A percentile compares a stretch with the other conserved stretches of the same genome.
phyloP scores from a whole-genome alignment of 2,888 invertebrate species.

The Proisotoma minuta region DNA sequence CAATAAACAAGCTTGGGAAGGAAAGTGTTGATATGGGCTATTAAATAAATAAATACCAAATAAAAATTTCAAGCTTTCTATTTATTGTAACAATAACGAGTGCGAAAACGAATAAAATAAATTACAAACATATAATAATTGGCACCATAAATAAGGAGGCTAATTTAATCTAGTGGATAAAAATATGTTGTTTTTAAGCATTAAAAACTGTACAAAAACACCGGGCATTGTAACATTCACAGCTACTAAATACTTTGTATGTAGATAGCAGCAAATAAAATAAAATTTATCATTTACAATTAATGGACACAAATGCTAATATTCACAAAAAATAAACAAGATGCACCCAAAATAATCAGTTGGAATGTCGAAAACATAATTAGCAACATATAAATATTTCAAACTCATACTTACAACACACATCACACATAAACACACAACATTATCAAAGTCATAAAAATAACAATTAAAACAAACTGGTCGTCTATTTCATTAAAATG shows the following conservation, averaged over 20 bases:
- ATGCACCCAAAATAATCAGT: background rate
- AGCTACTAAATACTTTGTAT: background rate
- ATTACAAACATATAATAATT: background rate
- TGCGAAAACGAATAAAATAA: background rate
- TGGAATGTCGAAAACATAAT: background rate
- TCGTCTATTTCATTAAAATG: too few relatives aligned
- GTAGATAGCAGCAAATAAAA: background rate
- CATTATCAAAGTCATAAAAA: too few relatives aligned
- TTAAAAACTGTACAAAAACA: background rate
- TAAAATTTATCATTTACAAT: too few relatives aligned
- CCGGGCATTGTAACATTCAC: background rate
- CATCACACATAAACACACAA: too few relatives aligned
- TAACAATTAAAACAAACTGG: too few relatives aligned
- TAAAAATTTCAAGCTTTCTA: too few relatives aligned
- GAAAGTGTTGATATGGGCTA: too few relatives aligned
- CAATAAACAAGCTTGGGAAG: too few relatives aligned
- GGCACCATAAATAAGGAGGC: background rate
- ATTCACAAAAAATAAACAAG: slow-evolving; percentile 3
- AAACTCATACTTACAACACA: too few relatives aligned
- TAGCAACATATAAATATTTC: background rate
- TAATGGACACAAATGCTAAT: slow-evolving; percentile 12
- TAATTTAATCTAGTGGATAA: background rate
- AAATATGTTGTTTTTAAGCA: background rate
- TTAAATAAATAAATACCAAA: too few relatives aligned
- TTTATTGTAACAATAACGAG: too few relatives aligned